Evolutionary conservation across 2,797 vertebrate species (phyloP), one percentile per base, ranked within the genome.

Genomic region (Distichodus sexfasciatus): DNA sequence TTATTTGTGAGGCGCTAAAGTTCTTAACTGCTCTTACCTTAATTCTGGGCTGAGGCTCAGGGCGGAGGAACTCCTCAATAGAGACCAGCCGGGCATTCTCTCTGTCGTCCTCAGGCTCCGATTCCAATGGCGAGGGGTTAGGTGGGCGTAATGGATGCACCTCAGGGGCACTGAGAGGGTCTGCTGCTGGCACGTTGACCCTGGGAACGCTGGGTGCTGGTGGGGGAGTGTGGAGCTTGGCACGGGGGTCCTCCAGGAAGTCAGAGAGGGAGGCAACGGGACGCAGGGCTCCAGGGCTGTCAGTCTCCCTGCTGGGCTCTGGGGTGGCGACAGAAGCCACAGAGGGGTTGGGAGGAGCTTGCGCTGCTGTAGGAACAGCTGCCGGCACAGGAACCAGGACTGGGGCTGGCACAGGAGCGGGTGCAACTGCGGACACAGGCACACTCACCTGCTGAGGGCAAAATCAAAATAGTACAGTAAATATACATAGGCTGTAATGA

Each of bases 61-160:
- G 87, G 43, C 78, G 86, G 72, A 92, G 76, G 74, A 93, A 93
- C 62, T 93, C 91, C 26, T 93, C 90, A 0, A 92, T 91, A 63
- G 92, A 93, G 59, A 89, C 89, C 73, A 91, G 66, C 44, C 90
- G 87, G 10, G 77, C 81, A 43, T 85, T 92, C 71, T 88, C 86
- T 40, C 5, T 69, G 62, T 91, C 90, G 14, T 90, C 88, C n/a
- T 92, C 91, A 0, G 85, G 70, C 70, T 93, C 90, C 0, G 89
- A 92, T 65, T 90, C 90, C 73, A 88, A 77, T 0, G 90, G 89
- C 3, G 89, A 91, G 7, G 72, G 66, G 79, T 76, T 81, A 17
- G 73, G 79, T 0, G 87, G 87, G 31, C 83, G 78, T 53, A 79
- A 82, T 17, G 86, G 54, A 63, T 87, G 88, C 0, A 43, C 75